Percentiles rank a stretch among this genome's conserved stretches.
phyloP scores from a whole-genome alignment of 2,888 invertebrate genomes.

The Plagodis dolabraria region DNA sequence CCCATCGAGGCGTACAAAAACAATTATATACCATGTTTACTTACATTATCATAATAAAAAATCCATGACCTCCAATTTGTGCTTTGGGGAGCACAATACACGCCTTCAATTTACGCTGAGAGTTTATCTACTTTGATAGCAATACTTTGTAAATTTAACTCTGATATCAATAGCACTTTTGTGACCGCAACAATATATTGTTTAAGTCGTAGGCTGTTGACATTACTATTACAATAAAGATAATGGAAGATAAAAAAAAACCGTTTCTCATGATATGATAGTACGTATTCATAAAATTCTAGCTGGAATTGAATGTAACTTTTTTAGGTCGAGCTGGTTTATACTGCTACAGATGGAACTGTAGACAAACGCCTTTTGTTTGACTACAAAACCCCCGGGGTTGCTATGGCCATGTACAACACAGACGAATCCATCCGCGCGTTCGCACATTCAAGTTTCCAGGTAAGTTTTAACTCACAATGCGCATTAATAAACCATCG shows the following conservation, averaged over 20 bases:
- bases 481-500: conserved; percentile 11
- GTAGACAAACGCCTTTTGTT: conserved; percentile 86
- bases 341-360: conserved; percentile 86
- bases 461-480: conserved; percentile 64
- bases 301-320: neutral
- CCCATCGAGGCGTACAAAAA: too few relatives aligned
- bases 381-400: conserved; percentile 90
- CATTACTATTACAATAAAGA: conserved; percentile 24
- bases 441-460: conserved; percentile 95
- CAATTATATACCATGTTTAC: too few relatives aligned
- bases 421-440: conserved; percentile 93
- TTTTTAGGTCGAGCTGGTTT: conserved; percentile 88
- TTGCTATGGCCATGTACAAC: conserved; percentile 96
- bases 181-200: conserved; percentile 11
- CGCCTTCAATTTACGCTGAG: conserved; percentile 5
- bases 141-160: conserved; percentile 18
- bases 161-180: conserved; percentile 15
- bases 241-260: conserved; percentile 27
- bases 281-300: conserved; percentile 4
- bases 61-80: conserved; percentile 3
- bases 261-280: conserved; percentile 13
- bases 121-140: conserved; percentile 22
- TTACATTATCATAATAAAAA: too few relatives aligned
- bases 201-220: conserved; percentile 28
- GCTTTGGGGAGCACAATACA: conserved; percentile 16